Conservation (phyloP, 2,113 vertebrate genomes). For the Tenebrosternarchus preto region DNA sequence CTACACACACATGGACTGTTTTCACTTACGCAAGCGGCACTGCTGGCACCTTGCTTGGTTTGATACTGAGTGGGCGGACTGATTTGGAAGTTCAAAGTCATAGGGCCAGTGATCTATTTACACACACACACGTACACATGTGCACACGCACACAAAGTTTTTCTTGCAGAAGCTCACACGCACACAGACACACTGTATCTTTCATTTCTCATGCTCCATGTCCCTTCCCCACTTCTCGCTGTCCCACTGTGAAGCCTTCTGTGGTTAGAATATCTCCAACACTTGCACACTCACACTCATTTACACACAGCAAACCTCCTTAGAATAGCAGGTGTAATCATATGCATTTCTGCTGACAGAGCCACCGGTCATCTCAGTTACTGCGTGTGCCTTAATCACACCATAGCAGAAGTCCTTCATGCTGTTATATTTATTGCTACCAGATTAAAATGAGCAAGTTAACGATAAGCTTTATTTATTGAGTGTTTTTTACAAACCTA, state of each 20-base stretch:
- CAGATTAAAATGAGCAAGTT: background rate
- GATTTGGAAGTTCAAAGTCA: slow-evolving; percentile 27
- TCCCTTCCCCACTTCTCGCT: slow-evolving; percentile 11
- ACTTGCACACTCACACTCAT: slow-evolving; percentile 8
- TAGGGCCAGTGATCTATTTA: slow-evolving; percentile 5
- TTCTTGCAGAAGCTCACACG: background rate
- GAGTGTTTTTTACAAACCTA: background rate
- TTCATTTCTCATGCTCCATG: slow-evolving; percentile 22
- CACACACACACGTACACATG: slow-evolving; percentile 5
- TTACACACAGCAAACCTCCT: slow-evolving; percentile 10
- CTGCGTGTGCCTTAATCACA: background rate
- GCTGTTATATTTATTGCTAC: background rate
- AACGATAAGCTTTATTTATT: background rate
- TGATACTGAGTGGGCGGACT: slow-evolving; percentile 27
- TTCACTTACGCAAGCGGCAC: slow-evolving; percentile 6
- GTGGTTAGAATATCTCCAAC: slow-evolving; percentile 20
- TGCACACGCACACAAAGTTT: slow-evolving; percentile 20
- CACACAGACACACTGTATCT: slow-evolving; percentile 22
- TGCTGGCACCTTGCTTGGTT: slow-evolving; percentile 8
- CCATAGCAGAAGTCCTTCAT: no score
- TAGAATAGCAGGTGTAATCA: background rate
- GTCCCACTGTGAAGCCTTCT: slow-evolving; percentile 42
- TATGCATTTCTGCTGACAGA: background rate
- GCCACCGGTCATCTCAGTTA: background rate
- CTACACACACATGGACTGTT: slow-evolving; percentile 13